Percentiles rank a stretch among this genome's conserved stretches.
phyloP scores from a whole-genome alignment of 2,888 invertebrate genomes.

The Eilema depressum region DNA sequence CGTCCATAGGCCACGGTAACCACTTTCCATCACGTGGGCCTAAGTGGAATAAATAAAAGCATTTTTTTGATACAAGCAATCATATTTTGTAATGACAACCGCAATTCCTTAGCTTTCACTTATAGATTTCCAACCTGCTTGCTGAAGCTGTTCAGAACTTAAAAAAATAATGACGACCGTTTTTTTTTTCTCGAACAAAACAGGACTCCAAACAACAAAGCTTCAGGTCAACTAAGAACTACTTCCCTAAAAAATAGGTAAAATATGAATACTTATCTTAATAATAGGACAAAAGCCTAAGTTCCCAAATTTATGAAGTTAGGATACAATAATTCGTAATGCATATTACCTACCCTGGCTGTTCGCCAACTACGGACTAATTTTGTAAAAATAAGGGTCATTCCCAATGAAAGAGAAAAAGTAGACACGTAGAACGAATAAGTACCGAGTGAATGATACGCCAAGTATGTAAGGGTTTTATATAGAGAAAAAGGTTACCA shows the following conservation, averaged over 20 bases:
- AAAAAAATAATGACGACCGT: not conserved
- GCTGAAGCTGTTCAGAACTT: not conserved
- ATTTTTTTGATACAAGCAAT: no score
- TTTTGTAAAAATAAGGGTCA: constrained; percentile 8
- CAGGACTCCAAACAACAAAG: not conserved
- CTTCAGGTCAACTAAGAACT: not conserved
- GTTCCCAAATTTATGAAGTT: constrained; percentile 6
- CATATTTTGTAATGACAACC: no score
- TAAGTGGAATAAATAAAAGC: no score
- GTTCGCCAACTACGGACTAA: not conserved
- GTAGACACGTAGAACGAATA: no score
- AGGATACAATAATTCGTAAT: constrained; percentile 9
- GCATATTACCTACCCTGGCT: constrained; percentile 11
- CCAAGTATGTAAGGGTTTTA: no score
- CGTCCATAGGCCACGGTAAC: no score
- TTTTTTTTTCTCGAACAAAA: not conserved
- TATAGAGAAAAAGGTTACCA: no score
- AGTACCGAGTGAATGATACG: no score
- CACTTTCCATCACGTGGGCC: no score
- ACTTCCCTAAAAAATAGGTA: not conserved
- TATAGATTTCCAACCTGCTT: not conserved
- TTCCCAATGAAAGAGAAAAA: no score
- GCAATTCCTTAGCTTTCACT: not conserved
- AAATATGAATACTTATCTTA: constrained; percentile 11
- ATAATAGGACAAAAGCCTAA: constrained; percentile 2